These are phyloP conservation scores for Sesia bembeciformis DNA, from an alignment of 2,888 invertebrate species.

Conservation along the genomic window DNA sequence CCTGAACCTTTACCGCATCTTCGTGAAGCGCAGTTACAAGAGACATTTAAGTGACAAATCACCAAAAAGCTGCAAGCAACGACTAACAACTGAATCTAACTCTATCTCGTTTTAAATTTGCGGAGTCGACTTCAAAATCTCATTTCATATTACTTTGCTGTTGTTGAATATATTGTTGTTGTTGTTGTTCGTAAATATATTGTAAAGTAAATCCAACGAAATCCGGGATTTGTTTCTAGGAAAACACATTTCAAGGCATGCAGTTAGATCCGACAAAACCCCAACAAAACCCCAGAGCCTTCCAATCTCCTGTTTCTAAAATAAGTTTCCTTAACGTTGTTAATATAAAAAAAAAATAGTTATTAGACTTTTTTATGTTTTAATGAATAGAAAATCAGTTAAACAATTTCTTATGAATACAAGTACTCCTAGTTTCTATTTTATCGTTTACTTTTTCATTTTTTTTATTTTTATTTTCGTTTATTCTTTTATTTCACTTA, in stretches of 20 bases:
- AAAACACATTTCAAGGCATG: constrained; percentile 49
- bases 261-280: constrained; percentile 46
- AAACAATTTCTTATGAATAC: too few relatives aligned
- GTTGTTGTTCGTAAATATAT: too few relatives aligned
- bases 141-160: not conserved
- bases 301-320: constrained; percentile 46
- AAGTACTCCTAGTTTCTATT: too few relatives aligned
- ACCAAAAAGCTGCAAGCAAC: too few relatives aligned
- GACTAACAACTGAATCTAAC: not conserved
- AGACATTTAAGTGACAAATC: too few relatives aligned
- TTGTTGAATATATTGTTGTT: not conserved
- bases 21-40: too few relatives aligned
- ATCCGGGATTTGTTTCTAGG: constrained; percentile 44
- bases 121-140: not conserved
- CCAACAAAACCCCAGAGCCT: constrained; percentile 33
- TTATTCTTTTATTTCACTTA: too few relatives aligned
- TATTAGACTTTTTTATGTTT: not conserved
- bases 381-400: not conserved
- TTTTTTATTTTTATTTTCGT: too few relatives aligned
- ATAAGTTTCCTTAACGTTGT: constrained; percentile 16
- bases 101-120: not conserved
- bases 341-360: constrained; percentile 9
- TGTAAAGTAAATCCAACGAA: constrained; percentile 32
- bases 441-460: too few relatives aligned
- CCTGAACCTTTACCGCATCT: too few relatives aligned